A percentile compares a stretch with the other conserved stretches of the same genome.
Evolutionary conservation across 2,797 vertebrate genomes (phyloP).

Genomic region (Anableps anableps): DNA sequence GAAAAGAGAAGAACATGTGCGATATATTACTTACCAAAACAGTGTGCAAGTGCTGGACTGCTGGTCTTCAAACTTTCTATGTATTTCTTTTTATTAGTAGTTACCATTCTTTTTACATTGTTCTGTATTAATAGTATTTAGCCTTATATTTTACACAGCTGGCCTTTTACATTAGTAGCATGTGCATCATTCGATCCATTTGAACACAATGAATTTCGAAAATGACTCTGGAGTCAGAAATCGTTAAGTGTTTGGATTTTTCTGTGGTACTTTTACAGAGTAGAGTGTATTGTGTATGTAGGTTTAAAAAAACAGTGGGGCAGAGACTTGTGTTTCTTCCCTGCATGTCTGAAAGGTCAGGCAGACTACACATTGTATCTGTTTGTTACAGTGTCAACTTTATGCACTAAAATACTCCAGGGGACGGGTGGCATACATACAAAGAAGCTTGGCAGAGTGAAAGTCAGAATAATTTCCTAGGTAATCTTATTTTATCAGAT

Average conservation of each 20-base stretch:
- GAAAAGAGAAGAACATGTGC: background rate
- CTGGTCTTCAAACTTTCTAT: background rate
- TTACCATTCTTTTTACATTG: background rate
- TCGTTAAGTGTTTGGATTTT: background rate
- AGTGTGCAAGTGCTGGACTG: background rate
- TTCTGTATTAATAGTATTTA: background rate
- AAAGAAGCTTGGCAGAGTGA: conserved; percentile 19
- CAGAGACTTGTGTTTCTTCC: conserved; percentile 43
- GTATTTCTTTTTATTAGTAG: background rate
- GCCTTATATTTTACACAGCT: background rate
- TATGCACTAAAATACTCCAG: conserved; percentile 20
- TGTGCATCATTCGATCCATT: background rate
- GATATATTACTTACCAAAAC: background rate
- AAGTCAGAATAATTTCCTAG: conserved; percentile 34
- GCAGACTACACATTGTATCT: conserved; percentile 45
- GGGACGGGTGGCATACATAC: conserved; percentile 40
- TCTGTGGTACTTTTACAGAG: background rate
- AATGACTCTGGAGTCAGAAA: background rate
- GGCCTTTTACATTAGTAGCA: background rate
- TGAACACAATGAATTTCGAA: background rate
- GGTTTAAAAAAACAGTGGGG: conserved; percentile 25
- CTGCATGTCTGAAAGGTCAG: conserved; percentile 72
- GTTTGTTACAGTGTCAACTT: conserved; percentile 29
- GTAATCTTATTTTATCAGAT: conserved; percentile 17
- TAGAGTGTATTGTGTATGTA: conserved; percentile 3